Base-by-base conservation (phyloP, 2,888 invertebrate genomes). In the Lasius platythorax region DNA sequence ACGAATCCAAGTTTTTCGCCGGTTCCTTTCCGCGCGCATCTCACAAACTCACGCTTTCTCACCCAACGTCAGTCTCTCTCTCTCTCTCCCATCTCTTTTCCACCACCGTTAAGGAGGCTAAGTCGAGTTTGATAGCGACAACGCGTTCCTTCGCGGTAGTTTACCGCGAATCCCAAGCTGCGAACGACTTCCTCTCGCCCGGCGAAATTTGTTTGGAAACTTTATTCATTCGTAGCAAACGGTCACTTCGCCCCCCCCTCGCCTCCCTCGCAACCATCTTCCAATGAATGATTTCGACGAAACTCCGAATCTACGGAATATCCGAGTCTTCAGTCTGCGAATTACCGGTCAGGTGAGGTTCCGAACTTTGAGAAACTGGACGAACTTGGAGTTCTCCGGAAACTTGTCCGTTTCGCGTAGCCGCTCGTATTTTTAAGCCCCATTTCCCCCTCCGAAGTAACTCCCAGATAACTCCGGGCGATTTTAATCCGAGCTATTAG, bases 141-240 rank as follows among this genome's bases (percentile, higher is more conserved):
- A 58, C 40, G 68, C 78, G 46, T 67, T 28, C 46, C 58, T 78
- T 28, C 33, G 78, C 67, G 78, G 28, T 61, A 83, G 56, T 83
- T 68, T 82, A 75, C 63, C 75, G 28, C 81, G 61, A 74, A 81
- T 53, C 82, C 64, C 40, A 23, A 30, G 40, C 75, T 82, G 70
- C 68, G 68, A 67, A 70, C 79, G 68, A 78, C 63, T 30, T 78
- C 70, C 53, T 53, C 40, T 63, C 40, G n/a, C 70, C 61, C 4
- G 61, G 9, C 50, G 68, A 68, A 83, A 83, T 83, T 83, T 68
- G 79, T 68, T 79, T 70, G 68, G 79, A 83, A 83, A 83, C 68
- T 83, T 79, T 83, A 83, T 83, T 83, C 79, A 70, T 79, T 64
- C 79, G 28, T 83, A 83, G 67, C 67, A 56, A 67, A 67, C 82